Percentiles rank a stretch among this genome's conserved stretches.
phyloP scores from a whole-genome alignment of 2,888 invertebrate species.

The Catocala nupta region DNA sequence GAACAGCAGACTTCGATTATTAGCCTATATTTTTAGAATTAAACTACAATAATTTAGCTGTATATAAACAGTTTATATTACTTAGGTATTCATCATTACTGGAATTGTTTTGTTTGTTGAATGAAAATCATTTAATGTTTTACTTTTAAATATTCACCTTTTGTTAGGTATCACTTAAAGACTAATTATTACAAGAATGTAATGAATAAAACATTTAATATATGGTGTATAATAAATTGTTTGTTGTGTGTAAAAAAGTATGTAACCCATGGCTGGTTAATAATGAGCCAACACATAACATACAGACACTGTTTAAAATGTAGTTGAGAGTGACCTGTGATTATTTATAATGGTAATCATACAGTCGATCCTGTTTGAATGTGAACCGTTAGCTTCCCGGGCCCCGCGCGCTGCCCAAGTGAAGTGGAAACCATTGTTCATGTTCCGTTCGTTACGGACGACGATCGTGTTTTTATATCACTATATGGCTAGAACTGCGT shows the following conservation, averaged over 20 bases:
- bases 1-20: too few species aligned
- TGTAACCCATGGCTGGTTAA: not conserved
- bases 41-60: too few species aligned
- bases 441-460: slow-evolving; percentile 64
- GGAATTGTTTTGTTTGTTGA: too few species aligned
- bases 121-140: too few species aligned
- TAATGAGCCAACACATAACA: not conserved
- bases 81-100: too few species aligned
- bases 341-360: slow-evolving; percentile 44
- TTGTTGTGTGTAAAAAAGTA: not conserved
- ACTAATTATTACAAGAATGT: too few species aligned
- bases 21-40: too few species aligned
- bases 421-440: slow-evolving; percentile 56
- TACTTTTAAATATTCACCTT: too few species aligned
- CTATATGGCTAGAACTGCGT: slow-evolving; percentile 34
- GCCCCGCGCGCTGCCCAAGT: slow-evolving; percentile 46
- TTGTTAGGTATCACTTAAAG: too few species aligned
- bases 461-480: slow-evolving; percentile 55
- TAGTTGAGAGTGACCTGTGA: slow-evolving; percentile 33
- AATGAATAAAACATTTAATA: not conserved
- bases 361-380: slow-evolving; percentile 56
- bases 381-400: slow-evolving; percentile 68
- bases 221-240: too few species aligned
- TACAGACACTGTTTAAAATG: slow-evolving; percentile 1
- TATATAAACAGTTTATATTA: too few species aligned